Evolutionary conservation across 2,113 vertebrate species (phyloP), one percentile per base, ranked within the genome.

Genomic region (Antigone vipio): DNA sequence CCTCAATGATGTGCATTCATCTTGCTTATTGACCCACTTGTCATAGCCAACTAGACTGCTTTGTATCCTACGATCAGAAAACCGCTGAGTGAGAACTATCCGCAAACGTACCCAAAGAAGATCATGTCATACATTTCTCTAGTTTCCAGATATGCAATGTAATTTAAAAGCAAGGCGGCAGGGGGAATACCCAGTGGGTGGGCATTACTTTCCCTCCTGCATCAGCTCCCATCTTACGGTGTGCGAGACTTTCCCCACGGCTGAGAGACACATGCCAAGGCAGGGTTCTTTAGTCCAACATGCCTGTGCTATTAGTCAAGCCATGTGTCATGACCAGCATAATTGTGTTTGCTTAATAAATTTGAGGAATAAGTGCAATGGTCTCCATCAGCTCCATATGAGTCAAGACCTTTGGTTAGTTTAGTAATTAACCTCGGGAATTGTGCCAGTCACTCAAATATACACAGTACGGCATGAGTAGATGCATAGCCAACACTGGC

Each of bases 391-490:
- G 40, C 50, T 94, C 56, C 85, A 79, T 88, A 92, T 62, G 66
- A 95, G 78, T 88, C 75, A 78, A 84, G 92, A 74, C 71, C 78
- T 94, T 89, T 83, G 58, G 79, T 89, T 96, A 92, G 86, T 79
- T 86, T 60, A 92, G 84, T 90, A 95, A 97, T 97, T 97, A 96
- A 96, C 95, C 95, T 88, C 22, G 9, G 87, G 84, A 96, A 77
- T 66, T 81, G 40, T 90, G 95, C 67, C 94, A 94, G 74, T 95
- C 68, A n/a, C 64, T 94, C 91, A 95, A 83, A 94, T 63, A 53
- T 45, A 89, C 75, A 73, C 52, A 89, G 47, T 56, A 68, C 15
- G 2, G 50, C 5, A 1, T 53, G 35, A 95, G 80, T 42, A 86
- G 56, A 75, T 90, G 40, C 62, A 75, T 12, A 64, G 76, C 47